These are phyloP conservation scores for Tauraco hartlaubi DNA, from an alignment of 2,797 vertebrate species.

Conservation along the genomic window DNA sequence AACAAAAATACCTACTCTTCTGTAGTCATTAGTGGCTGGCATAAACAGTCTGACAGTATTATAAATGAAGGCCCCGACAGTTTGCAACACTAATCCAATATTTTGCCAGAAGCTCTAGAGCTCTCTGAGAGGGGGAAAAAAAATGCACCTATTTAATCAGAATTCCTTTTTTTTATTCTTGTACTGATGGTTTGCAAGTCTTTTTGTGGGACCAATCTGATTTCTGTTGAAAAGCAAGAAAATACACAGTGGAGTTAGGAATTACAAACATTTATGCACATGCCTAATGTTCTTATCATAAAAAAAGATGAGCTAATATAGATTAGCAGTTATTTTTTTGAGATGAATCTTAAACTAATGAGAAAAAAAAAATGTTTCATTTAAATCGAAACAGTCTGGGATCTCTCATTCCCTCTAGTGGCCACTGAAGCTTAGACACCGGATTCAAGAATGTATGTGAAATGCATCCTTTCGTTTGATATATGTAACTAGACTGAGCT, in stretches of 20 bases:
- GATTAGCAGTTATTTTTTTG: conserved; percentile 1
- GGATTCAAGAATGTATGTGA: background rate
- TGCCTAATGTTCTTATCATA: background rate
- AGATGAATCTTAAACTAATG: background rate
- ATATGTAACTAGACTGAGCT: conserved; percentile 12
- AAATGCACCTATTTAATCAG: background rate
- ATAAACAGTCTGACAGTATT: conserved; percentile 58
- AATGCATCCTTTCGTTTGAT: background rate
- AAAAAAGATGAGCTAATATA: background rate
- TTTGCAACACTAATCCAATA: conserved; percentile 33
- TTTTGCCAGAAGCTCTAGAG: background rate
- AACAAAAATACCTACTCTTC: conserved; percentile 49
- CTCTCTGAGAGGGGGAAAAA: background rate
- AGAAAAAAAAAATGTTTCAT: background rate
- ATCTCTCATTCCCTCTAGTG: conserved; percentile 52
- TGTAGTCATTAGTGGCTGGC: conserved; percentile 55
- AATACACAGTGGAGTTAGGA: background rate
- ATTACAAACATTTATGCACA: background rate
- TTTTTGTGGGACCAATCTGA: background rate
- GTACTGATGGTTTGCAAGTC: background rate
- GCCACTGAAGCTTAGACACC: background rate
- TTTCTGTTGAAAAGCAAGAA: background rate
- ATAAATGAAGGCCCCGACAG: conserved; percentile 29
- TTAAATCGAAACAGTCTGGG: background rate
- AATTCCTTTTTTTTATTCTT: background rate